Evolutionary conservation across 2,888 invertebrate species (phyloP), one percentile per base, ranked within the genome.

Genomic region (Malachius bipustulatus): DNA sequence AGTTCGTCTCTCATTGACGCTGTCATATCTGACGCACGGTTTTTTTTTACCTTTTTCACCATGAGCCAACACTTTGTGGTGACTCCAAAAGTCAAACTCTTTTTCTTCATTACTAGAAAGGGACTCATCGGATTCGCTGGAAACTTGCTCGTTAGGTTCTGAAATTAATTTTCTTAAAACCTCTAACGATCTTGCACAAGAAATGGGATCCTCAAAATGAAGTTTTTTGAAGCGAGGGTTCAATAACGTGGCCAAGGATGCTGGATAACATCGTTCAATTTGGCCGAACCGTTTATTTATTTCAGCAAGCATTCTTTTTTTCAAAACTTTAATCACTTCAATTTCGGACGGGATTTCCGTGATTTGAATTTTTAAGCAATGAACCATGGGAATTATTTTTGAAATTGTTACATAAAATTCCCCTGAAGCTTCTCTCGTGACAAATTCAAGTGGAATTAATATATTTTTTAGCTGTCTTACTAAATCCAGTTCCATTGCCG

Each of bases 401-500:
- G 29, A 28, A 11, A 28, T 10, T 11, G n/a, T 28, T n/a, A 11
- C 24, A 19, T n/a, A 19, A 6, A 19, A 19, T 19, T 19, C 24
- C n/a, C 24, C 24, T 8, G 29, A 28, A 6, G 11, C n/a, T 28
- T 28, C 29, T 11, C 6, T 11, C 4, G 29, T 28, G n/a, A 28
- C 11, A 11, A 11, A 28, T 11, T 28, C 29, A 4, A 28, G 29
- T 28, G 29, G 29, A 6, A n/a, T 28, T 28, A 28, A n/a, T 11
- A 28, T 6, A 28, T 6, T 6, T 9, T n/a, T 28, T 6, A 28
- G 8, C 11, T 28, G n/a, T 11, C 11, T 33, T 33, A 28, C 10
- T 33, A 30, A 27, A 11, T 10, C 6, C 4, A 28, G 11, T 28
- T 28, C 29, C n/a, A 28, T 11, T 10, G 29, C 29, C 11, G 29